Conservation (phyloP, 2,113 vertebrate species). For the Antidorcas marsupialis region DNA sequence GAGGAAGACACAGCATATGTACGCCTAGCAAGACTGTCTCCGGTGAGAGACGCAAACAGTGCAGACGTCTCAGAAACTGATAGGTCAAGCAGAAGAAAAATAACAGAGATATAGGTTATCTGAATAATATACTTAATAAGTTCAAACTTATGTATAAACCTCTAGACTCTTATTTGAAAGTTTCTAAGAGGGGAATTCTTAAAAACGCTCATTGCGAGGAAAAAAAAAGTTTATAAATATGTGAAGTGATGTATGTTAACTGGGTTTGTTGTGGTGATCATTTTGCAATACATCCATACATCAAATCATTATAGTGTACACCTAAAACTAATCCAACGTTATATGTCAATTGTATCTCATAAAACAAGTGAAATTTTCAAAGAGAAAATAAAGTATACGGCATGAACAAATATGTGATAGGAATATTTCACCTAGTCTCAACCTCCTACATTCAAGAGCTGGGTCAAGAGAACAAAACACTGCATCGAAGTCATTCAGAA, state of each 20-base stretch:
- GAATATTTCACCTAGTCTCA: not conserved
- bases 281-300: not conserved
- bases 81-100: not conserved
- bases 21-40: not conserved
- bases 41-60: not conserved
- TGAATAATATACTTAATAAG: not conserved
- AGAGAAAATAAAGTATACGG: not conserved
- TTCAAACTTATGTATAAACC: not conserved
- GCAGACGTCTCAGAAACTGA: not conserved
- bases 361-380: not conserved
- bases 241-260: not conserved
- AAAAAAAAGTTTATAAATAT: not conserved
- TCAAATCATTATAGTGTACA: not conserved
- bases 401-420: not conserved
- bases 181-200: not conserved
- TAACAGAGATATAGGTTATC: not conserved
- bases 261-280: not conserved
- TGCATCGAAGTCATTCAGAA: not conserved
- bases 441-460: not conserved
- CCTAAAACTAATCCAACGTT: not conserved
- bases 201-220: not conserved
- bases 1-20: not conserved
- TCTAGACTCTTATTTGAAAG: not conserved
- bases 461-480: not conserved
- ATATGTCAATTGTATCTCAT: not conserved